Evolutionary conservation across 2,888 invertebrate species (phyloP).

Genomic region (Lasioglossum lativentre): DNA sequence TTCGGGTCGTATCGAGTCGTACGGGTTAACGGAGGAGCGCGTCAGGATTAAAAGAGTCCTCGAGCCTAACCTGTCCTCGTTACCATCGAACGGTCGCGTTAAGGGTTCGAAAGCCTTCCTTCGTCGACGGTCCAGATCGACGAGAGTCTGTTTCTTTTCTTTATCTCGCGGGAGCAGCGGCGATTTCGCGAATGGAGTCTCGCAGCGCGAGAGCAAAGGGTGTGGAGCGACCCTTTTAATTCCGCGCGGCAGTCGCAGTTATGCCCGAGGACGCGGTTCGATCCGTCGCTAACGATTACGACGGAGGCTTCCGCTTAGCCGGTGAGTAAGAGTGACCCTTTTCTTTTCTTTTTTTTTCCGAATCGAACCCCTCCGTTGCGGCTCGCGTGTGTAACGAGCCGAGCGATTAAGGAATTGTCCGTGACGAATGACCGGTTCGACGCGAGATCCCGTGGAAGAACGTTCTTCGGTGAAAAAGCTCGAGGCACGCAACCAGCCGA

Average conservation of each 20-base stretch:
- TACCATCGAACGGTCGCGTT: slow-evolving; percentile 59
- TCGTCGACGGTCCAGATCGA: not conserved
- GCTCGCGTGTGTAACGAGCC: slow-evolving; percentile 44
- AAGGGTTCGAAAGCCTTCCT: slow-evolving; percentile 68
- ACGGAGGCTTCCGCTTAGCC: slow-evolving; percentile 18
- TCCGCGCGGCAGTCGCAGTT: not conserved
- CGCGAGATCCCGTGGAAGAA: slow-evolving; percentile 40
- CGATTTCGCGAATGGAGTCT: not conserved
- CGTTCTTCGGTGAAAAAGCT: slow-evolving; percentile 31
- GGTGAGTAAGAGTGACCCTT: not conserved
- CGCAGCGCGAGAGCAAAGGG: not conserved
- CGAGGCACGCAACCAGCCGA: slow-evolving; percentile 35
- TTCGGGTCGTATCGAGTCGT: too few relatives aligned
- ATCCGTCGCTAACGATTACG: slow-evolving; percentile 29
- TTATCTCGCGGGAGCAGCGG: slow-evolving; percentile 35
- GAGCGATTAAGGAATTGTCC: slow-evolving; percentile 54
- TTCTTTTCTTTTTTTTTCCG: not conserved
- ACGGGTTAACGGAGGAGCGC: not conserved
- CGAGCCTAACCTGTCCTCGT: slow-evolving; percentile 67
- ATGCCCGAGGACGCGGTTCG: not conserved
- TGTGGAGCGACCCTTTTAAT: slow-evolving; percentile 8
- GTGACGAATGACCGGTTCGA: slow-evolving; percentile 47
- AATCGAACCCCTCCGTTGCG: not conserved
- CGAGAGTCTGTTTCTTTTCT: slow-evolving; percentile 4
- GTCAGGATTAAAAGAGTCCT: slow-evolving; percentile 56